Evolutionary conservation across 2,888 invertebrate genomes (phyloP), one percentile per base, ranked within the genome.

Genomic region (Mantis religiosa): DNA sequence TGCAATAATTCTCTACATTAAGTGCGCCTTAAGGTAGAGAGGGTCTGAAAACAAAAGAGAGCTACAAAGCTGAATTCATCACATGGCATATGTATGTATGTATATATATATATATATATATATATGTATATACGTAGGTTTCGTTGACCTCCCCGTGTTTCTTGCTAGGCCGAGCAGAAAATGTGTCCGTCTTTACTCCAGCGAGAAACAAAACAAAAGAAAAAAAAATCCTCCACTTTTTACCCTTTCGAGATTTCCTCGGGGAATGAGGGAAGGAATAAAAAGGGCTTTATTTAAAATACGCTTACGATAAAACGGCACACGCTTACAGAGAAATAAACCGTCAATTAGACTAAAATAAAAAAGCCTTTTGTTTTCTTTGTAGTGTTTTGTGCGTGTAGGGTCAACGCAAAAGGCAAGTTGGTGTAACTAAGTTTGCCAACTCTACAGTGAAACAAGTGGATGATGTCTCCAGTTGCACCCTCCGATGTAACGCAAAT

Each of bases 121-220:
- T n/a, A 34, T 34, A 8, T 34, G 8, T 34, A 34, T 34, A 41
- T 41, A 41, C 41, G 41, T 12, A 12, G 12, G 41, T 41, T 41
- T 6, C 41, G 41, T 41, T 41, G 41, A 41, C 41, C 41, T 41
- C 41, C 87, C 82, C 41, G 54, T 54, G 83, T 88, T 84, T 88
- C 88, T 88, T 88, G 83, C 84, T 83, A 88, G 82, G 83, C 71
- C 25, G 83, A 88, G 88, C 88, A 41, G 85, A 88, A 88, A 88
- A 88, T 85, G 28, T 88, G 88, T 88, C 84, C 88, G 84, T 88
- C 84, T 47, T 87, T 87, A 82, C 82, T 7, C 82, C 34, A 82
- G 41, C 88, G 82, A 84, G 84, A 84, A 88, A 88, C 71, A 81
- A 85, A 84, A 88, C 88, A 88, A 83, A 88, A 27, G 84, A 47